Evolutionary conservation across 37 sponge, comb jelly and placozoan species (phyloP), one percentile per base, ranked within the genome.

Genomic region (Amphimedon queenslandica): DNA sequence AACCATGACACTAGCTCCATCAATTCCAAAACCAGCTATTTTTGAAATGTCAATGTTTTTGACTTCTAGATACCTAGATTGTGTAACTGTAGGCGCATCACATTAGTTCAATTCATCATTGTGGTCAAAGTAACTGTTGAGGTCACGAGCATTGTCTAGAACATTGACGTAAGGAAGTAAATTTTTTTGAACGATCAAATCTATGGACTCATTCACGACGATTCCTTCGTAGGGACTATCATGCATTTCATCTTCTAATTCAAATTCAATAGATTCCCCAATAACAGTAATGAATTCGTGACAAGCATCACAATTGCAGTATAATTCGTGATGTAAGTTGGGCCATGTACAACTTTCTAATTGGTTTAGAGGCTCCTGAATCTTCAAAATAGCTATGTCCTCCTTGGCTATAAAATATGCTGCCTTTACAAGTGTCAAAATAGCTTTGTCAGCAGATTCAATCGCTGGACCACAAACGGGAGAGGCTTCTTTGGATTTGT

Each of bases 1-100:
- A 36, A 64, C 69, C 84, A 84, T 84, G 24, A 84, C 84, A 34
- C 78, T 31, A 31, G 84, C 72, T 4, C 84, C 84, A 77, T 74
- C 83, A 69, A 76, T 82, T 25, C 83, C 83, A 38, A 82, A 69
- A 21, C 70, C 83, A 57, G 71, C 25, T 13, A 82, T 42, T 61
- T 68, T 75, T 1, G 51, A 38, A 10, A 81, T 23, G 3, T 66
- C 18, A 66, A 81, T 73, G 1, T 25, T 27, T 36, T 74, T 74
- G 57, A 77, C 78, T 35, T 25, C 1, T 31, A 84, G 60, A 40
- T 72, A 66, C 35, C n/a, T n/a, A n/a, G n/a, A n/a, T n/a, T n/a
- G n/a, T 70, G 71, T 40, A 4, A 16, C 1, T 30, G 53, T 6
- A 30, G 30, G 21, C 1, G 36, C 72, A 72, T 28, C 72, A 47